Conservation (phyloP, 2,113 vertebrate species). For the Galemys pyrenaicus region DNA sequence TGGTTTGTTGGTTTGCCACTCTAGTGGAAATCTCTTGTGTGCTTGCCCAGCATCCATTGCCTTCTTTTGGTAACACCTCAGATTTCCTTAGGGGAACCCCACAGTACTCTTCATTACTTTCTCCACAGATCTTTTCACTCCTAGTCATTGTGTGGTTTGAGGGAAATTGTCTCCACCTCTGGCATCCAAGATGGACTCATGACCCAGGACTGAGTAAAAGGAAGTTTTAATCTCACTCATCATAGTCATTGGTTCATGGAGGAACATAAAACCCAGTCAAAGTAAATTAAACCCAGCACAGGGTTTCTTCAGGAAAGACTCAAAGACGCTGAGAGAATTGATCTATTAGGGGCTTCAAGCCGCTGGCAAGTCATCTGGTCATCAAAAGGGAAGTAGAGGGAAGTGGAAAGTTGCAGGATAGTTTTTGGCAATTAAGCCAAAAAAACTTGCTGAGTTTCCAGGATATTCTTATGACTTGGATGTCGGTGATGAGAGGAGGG, state of each 20-base stretch:
- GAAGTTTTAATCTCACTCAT: neutral
- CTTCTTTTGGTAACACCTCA: neutral
- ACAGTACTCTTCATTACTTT: neutral
- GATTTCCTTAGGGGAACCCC: neutral
- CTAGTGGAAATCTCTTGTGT: neutral
- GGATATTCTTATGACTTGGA: neutral
- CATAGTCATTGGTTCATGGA: neutral
- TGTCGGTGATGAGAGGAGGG: neutral
- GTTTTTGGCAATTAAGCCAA: neutral
- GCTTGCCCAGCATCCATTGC: neutral
- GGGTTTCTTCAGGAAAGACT: neutral
- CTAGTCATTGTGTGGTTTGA: neutral
- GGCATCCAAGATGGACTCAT: neutral
- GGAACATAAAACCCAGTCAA: neutral
- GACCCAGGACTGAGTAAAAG: neutral
- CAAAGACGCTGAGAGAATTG: neutral
- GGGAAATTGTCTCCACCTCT: neutral
- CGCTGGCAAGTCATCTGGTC: neutral
- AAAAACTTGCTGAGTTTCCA: neutral
- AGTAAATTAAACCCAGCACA: neutral
- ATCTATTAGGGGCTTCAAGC: neutral
- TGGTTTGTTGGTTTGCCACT: neutral
- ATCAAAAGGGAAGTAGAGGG: neutral
- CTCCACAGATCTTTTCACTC: neutral
- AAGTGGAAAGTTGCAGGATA: neutral